These are phyloP conservation scores for Poeciliopsis gracilis DNA, from an alignment of 2,797 vertebrate species.

Conservation along the genomic window DNA sequence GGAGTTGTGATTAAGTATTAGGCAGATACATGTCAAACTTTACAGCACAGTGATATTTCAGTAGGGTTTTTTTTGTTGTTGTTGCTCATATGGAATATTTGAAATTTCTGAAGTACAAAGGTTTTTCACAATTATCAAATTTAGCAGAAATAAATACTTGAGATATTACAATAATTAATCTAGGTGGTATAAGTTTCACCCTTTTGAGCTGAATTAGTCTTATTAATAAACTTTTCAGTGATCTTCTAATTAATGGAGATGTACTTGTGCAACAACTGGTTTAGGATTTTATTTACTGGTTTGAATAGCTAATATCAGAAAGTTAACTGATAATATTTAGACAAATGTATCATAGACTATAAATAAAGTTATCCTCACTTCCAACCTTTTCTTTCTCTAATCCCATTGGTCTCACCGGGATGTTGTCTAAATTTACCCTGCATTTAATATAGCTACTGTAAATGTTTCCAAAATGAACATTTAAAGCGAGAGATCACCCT, in stretches of 20 bases:
- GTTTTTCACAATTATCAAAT: not conserved
- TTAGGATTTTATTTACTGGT: not conserved
- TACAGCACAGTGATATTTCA: not conserved
- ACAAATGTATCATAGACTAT: not conserved
- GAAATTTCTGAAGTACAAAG: not conserved
- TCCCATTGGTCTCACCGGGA: not conserved
- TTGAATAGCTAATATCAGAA: slow-evolving; percentile 10
- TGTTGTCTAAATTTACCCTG: not conserved
- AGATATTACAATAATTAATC: not conserved
- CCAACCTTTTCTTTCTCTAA: not conserved
- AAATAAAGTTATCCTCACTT: not conserved
- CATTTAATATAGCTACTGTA: not conserved
- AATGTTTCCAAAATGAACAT: not conserved
- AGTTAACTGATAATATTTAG: not conserved
- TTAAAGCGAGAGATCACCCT: not conserved
- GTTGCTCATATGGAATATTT: not conserved
- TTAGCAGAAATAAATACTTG: not conserved
- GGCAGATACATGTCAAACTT: not conserved
- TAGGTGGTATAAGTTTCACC: not conserved
- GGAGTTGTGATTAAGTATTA: not conserved
- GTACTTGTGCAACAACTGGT: not conserved
- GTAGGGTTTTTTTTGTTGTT: not conserved
- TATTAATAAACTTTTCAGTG: not conserved
- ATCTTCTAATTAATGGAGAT: not conserved
- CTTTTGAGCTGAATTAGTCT: not conserved